phyloP scores from a whole-genome alignment of 2,113 vertebrate species.

The Danionella cerebrum region DNA sequence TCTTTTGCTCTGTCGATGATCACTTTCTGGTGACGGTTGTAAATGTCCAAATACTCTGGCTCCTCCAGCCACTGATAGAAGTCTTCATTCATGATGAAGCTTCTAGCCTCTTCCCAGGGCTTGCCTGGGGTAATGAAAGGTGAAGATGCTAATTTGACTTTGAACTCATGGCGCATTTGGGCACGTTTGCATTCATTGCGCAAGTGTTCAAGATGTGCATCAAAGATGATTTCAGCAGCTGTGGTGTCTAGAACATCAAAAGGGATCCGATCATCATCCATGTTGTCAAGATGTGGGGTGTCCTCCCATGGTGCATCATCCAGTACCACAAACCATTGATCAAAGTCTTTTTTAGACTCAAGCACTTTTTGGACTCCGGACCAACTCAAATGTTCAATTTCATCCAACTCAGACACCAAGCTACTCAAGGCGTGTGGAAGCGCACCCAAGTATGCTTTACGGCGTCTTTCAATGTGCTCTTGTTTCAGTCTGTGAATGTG shows the following conservation, averaged over 20 bases:
- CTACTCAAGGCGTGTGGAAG: conserved; percentile 84
- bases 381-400: conserved; percentile 86
- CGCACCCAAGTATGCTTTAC: conserved; percentile 75
- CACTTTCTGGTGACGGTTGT: conserved; percentile 89
- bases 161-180: conserved; percentile 85
- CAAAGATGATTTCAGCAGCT: conserved; percentile 78
- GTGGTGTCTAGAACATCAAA: conserved; percentile 84
- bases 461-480: conserved; percentile 84
- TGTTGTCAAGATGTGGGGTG: conserved; percentile 79
- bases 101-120: conserved; percentile 94
- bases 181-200: conserved; percentile 78
- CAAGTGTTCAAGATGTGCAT: conserved; percentile 82
- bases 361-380: conserved; percentile 80
- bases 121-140: conserved; percentile 92
- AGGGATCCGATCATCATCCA: conserved; percentile 84
- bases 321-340: conserved; percentile 89
- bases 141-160: conserved; percentile 79
- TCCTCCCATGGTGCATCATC: conserved; percentile 94
- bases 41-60: conserved; percentile 85
- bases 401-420: conserved; percentile 82
- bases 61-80: conserved; percentile 96
- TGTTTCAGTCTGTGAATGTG: conserved; percentile 87
- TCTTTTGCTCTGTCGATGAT: conserved; percentile 95
- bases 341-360: conserved; percentile 84
- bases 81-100: conserved; percentile 96